Conservation (phyloP, 2,113 vertebrate genomes). For the Amphiprion ocellaris region DNA sequence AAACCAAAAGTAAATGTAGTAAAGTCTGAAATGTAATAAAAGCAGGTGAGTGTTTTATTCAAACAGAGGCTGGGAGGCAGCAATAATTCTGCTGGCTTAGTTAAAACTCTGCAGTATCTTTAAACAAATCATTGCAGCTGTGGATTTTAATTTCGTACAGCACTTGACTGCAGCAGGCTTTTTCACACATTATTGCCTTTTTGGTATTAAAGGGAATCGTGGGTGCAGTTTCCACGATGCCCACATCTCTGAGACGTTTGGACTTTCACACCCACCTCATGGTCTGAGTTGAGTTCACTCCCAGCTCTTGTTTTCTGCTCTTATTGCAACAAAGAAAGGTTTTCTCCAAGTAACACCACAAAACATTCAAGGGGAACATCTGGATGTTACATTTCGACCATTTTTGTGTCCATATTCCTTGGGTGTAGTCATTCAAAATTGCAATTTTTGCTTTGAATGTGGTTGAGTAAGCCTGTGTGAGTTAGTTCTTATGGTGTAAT, state of each 20-base stretch:
- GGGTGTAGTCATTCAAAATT: background rate
- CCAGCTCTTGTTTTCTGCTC: too few relatives aligned
- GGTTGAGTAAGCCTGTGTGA: too few relatives aligned
- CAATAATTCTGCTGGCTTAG: background rate
- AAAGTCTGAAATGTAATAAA: background rate
- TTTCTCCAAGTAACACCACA: too few relatives aligned
- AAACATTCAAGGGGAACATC: too few relatives aligned
- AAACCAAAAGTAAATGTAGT: background rate
- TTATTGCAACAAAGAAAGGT: too few relatives aligned
- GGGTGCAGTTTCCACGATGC: background rate
- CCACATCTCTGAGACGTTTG: too few relatives aligned
- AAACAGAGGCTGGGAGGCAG: background rate
- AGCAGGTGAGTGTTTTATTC: conserved; percentile 4
- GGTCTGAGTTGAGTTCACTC: too few relatives aligned
- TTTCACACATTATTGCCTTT: background rate
- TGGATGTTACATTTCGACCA: too few relatives aligned
- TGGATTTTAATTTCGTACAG: background rate
- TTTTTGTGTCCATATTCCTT: background rate
- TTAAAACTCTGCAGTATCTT: too few relatives aligned
- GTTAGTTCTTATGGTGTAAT: background rate
- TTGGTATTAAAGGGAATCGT: too few relatives aligned
- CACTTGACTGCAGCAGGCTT: background rate
- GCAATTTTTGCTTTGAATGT: background rate
- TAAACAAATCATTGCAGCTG: background rate
- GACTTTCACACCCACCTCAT: too few relatives aligned